Evolutionary conservation across 2,113 vertebrate genomes (phyloP).

Genomic region (Anser cygnoides): DNA sequence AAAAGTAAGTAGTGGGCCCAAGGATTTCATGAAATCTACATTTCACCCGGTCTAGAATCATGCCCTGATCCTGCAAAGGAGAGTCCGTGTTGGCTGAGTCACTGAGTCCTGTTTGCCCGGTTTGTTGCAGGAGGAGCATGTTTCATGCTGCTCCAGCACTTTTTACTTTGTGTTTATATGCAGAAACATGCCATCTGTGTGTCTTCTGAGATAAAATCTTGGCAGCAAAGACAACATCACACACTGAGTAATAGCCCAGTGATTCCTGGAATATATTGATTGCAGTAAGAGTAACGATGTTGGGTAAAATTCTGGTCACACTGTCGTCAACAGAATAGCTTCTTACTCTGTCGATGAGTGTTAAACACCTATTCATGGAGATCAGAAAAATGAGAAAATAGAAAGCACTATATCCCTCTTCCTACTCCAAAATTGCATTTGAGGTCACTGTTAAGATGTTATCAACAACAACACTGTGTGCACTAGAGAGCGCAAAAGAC

Average conservation of each 20-base stretch:
- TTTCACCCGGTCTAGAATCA: not conserved
- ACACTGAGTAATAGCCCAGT: conserved; percentile 59
- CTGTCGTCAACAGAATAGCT: not conserved
- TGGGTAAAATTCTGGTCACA: conserved; percentile 17
- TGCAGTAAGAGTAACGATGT: not conserved
- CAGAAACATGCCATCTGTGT: conserved; percentile 63
- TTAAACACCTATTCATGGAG: not conserved
- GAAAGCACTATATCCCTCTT: not conserved
- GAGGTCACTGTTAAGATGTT: not conserved
- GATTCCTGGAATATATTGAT: conserved; percentile 51
- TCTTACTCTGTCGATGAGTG: not conserved
- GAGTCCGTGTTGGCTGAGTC: not conserved
- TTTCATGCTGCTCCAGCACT: conserved; percentile 3
- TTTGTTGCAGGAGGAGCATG: rapidly evolving
- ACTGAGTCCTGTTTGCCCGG: not conserved
- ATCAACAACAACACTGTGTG: not conserved
- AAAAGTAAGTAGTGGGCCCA: not conserved
- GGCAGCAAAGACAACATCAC: conserved; percentile 57
- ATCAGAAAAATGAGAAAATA: not conserved
- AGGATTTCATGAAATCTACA: not conserved
- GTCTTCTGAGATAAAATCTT: conserved; percentile 62
- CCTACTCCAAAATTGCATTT: not conserved
- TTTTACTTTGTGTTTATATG: conserved; percentile 48
- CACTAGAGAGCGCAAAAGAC: not conserved
- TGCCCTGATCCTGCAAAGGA: not conserved